Base-by-base conservation (phyloP, 1,140 invertebrate species). In the Nephila pilipes region DNA sequence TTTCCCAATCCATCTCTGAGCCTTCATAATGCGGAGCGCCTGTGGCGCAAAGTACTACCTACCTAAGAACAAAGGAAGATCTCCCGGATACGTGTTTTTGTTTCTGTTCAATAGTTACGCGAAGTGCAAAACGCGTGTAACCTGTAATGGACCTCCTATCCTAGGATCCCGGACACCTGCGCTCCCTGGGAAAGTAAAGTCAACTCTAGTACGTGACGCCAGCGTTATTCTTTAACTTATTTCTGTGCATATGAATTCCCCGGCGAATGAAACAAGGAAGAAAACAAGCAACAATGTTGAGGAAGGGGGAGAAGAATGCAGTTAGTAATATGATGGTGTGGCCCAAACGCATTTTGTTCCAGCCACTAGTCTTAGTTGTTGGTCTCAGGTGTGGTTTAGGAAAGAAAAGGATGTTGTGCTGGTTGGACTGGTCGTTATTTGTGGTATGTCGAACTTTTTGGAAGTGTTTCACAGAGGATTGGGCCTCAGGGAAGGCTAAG, bases 121-220 rank as follows among this genome's bases (percentile, higher is more conserved):
- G 22, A 63, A 83, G 54, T 87, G 58, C 85, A 65, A 87, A 87
- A 83, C 20, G 54, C 63, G 60, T 63, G 63, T 32, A 75, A 69
- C 87, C n/a, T 54, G 88, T 90, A 90, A 90, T 90, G 88, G 88
- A 90, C 88, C 60, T 90, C 75, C 88, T 54, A 81, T 80, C 75
- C 54, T 36, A 69, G 60, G 22, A 69, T 69, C 38, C 22, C 54
- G 87, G 46, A 80, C 75, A 90, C 88, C 69, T 88, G 87, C 60
- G 87, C 32, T 88, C 87, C 57, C 38, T 38, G 29, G 22, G 46
- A 83, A 83, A 83, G 85, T 55, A 87, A 87, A 58, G 36, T 54
- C 57, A 88, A 36, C 75, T 80, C 54, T 58, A 87, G 85, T 87
- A 90, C 88, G 75, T 80, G 75, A 79, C 88, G 69, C 88, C 75